These are phyloP conservation scores for Craseonycteris thonglongyai DNA, from an alignment of 2,113 vertebrate genomes.

Conservation along the genomic window DNA sequence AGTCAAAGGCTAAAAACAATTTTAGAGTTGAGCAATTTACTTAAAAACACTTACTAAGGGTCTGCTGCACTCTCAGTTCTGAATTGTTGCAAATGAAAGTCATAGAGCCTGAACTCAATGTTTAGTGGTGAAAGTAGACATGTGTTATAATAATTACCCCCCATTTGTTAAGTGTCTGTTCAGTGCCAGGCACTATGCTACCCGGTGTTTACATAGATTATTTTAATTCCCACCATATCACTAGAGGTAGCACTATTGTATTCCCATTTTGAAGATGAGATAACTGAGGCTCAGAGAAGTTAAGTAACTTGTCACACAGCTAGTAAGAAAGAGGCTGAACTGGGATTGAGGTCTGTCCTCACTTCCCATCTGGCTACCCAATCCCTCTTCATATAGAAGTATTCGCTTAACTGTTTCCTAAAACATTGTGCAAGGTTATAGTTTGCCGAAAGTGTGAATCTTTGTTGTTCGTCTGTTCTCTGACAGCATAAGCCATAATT, in stretches of 20 bases:
- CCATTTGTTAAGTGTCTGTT: neutral
- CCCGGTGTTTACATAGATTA: neutral
- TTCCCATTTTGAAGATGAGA: neutral
- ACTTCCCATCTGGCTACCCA: neutral
- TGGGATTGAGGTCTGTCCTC: neutral
- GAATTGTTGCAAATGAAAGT: neutral
- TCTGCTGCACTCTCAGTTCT: neutral
- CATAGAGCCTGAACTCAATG: neutral
- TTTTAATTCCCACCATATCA: neutral
- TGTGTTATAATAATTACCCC: neutral
- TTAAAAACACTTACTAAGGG: neutral
- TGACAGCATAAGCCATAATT: neutral
- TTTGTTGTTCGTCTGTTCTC: neutral
- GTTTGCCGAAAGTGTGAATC: neutral
- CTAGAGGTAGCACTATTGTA: neutral
- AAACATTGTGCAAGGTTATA: neutral
- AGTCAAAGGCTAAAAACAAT: neutral
- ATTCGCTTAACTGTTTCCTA: neutral
- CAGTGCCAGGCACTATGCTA: neutral
- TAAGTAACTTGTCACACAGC: neutral
- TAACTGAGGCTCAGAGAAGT: neutral
- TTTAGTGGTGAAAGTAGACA: neutral
- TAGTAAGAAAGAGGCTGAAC: neutral
- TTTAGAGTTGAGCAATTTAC: neutral
- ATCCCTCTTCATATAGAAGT: neutral